Base-by-base conservation (phyloP, 35 echinoderm and acorn worm species). In the Ophioderma brevispina region DNA sequence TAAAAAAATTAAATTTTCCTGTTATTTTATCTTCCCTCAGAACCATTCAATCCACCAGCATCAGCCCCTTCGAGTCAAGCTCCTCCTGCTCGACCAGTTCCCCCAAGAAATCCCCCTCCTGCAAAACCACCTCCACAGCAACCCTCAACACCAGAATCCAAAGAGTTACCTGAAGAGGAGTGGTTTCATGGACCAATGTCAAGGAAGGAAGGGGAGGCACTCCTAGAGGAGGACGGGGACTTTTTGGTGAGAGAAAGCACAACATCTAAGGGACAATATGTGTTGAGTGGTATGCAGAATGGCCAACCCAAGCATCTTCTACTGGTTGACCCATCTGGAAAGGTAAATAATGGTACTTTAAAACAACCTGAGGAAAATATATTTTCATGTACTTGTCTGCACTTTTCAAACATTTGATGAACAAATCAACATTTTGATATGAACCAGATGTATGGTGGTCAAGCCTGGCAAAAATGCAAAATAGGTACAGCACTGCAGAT, bases 151-250 rank as follows among this genome's bases (percentile, higher is more conserved):
- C 59, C 59, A 13, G 59, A 70, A 70, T 18, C 87, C 23, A 93
- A 81, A 38, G 82, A 89, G 0, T 76, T 99, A 8, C 39, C 32
- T 77, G 88, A 95, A 28, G 97, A 99, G 64, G 90, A 90, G 43
- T 99, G 97, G 97, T 99, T 91, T 76, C 97, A 99, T 77, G 97
- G 97, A 36, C 97, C 97, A 11, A 93, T 99, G 93, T 93, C 90
- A 19, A 50, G 97, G 40, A 93, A 94, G 76, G 91, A 95, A 43
- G 90, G 94, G 18, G 97, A 99, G 56, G 90, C 90, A 55, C 49
- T 95, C 32, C 50, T 99, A 25, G 94, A 95, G 28, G 94, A 93
- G 23, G 97, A 99, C 86, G 97, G 97, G 13, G 97, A 99, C 35
- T 99, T 99, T 84, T 77, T 99, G 49, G 97, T 99, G 39, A 36